phyloP scores from a whole-genome alignment of 2,113 vertebrate genomes.

The Pseudonaja textilis region DNA sequence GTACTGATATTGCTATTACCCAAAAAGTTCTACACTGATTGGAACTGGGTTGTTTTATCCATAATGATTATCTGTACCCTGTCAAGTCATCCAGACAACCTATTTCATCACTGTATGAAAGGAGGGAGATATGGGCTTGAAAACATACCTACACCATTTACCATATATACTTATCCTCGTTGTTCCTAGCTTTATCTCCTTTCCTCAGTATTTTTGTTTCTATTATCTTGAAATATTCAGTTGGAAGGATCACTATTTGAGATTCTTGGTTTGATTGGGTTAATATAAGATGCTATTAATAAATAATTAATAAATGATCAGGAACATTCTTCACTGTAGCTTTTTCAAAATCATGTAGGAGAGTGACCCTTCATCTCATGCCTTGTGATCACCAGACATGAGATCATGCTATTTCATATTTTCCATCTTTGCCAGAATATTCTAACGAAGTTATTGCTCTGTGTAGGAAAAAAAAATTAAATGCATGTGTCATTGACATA shows the following conservation, averaged over 20 bases:
- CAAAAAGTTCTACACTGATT: neutral
- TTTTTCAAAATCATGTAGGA: accelerated
- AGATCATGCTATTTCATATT: neutral
- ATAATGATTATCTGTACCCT: neutral
- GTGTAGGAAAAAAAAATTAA: neutral
- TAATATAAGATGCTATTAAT: neutral
- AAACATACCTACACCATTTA: neutral
- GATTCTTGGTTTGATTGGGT: neutral
- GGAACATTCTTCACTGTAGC: neutral
- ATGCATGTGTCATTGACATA: slow-evolving; percentile 21
- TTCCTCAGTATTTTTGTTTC: neutral
- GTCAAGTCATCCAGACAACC: neutral
- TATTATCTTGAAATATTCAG: neutral
- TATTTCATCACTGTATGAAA: neutral
- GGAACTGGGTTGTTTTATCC: neutral
- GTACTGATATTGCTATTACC: neutral
- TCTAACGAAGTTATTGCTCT: neutral
- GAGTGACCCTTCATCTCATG: neutral
- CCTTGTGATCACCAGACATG: slow-evolving; percentile 4
- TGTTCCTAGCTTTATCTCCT: neutral
- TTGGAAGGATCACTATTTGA: neutral
- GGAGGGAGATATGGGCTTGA: neutral
- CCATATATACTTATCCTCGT: neutral
- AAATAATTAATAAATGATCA: neutral
- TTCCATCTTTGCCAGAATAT: neutral